phyloP scores from a whole-genome alignment of 2,888 invertebrate species.

The Drosophila sordidapex region DNA sequence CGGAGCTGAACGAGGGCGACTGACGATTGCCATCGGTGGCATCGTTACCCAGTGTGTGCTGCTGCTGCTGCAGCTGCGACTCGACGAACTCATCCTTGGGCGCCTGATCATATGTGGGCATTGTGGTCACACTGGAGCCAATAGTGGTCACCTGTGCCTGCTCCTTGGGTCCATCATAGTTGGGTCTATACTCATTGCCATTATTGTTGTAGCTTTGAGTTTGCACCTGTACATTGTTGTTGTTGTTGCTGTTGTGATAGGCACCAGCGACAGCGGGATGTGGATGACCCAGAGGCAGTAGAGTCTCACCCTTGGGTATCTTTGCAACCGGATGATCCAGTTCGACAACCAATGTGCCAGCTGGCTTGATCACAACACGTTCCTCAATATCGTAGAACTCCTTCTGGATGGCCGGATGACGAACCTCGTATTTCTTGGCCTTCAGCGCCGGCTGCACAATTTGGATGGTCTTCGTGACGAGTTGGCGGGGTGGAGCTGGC shows the following conservation, averaged over 20 bases:
- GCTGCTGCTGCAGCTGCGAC: constrained; percentile 64
- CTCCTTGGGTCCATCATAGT: constrained; percentile 60
- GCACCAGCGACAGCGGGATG: constrained; percentile 82
- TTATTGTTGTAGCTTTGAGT: constrained; percentile 56
- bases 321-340: constrained; percentile 87
- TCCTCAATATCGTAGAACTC: constrained; percentile 88
- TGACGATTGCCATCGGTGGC: constrained; percentile 51
- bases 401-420: constrained; percentile 88
- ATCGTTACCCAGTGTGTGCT: constrained; percentile 37
- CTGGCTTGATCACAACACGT: constrained; percentile 87
- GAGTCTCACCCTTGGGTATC: constrained; percentile 85
- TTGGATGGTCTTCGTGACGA: constrained; percentile 86
- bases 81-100: constrained; percentile 72
- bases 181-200: constrained; percentile 60
- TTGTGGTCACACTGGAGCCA: constrained; percentile 74
- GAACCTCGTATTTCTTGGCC: constrained; percentile 87
- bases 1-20: constrained; percentile 6
- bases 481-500: constrained; percentile 80
- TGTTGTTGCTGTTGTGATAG: constrained; percentile 45
- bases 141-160: constrained; percentile 59
- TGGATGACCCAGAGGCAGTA: constrained; percentile 80
- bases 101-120: constrained; percentile 72
- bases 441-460: constrained; percentile 87
- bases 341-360: constrained; percentile 87
- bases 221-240: constrained; percentile 65